phyloP scores from a whole-genome alignment of 2,797 vertebrate species.

The Enteromius fasciolatus region DNA sequence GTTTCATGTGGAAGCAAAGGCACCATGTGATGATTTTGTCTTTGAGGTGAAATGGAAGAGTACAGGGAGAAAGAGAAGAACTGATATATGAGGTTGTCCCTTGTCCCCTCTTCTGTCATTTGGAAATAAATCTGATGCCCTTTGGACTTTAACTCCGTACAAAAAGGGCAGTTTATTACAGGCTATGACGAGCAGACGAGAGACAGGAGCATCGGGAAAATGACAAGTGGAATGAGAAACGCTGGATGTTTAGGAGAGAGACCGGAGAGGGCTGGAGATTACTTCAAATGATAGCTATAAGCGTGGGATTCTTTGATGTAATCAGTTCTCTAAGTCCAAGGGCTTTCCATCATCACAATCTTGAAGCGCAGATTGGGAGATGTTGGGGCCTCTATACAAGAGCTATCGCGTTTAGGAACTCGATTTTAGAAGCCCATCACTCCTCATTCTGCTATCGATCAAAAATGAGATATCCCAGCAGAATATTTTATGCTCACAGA shows the following conservation, averaged over 20 bases:
- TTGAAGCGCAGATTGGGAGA: conserved; percentile 66
- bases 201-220: conserved; percentile 73
- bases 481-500: conserved; percentile 62
- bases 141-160: conserved; percentile 73
- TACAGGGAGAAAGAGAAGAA: conserved; percentile 39
- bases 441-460: conserved; percentile 72
- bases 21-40: conserved; percentile 12
- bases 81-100: conserved; percentile 51
- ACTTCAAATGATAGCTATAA: conserved; percentile 78
- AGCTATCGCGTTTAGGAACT: conserved; percentile 69
- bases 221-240: conserved; percentile 73
- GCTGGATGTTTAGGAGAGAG: conserved; percentile 75
- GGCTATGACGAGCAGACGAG: conserved; percentile 80
- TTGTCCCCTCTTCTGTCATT: conserved; percentile 67
- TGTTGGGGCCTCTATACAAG: conserved; percentile 65
- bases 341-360: conserved; percentile 77
- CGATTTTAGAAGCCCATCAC: conserved; percentile 71
- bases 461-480: conserved; percentile 71
- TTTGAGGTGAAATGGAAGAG: conserved; percentile 12
- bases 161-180: conserved; percentile 78
- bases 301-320: conserved; percentile 71
- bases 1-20: background rate
- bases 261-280: conserved; percentile 74
- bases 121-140: conserved; percentile 80
- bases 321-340: conserved; percentile 73